phyloP scores from a whole-genome alignment of 2,797 vertebrate genomes.

The Ciconia nigra region DNA sequence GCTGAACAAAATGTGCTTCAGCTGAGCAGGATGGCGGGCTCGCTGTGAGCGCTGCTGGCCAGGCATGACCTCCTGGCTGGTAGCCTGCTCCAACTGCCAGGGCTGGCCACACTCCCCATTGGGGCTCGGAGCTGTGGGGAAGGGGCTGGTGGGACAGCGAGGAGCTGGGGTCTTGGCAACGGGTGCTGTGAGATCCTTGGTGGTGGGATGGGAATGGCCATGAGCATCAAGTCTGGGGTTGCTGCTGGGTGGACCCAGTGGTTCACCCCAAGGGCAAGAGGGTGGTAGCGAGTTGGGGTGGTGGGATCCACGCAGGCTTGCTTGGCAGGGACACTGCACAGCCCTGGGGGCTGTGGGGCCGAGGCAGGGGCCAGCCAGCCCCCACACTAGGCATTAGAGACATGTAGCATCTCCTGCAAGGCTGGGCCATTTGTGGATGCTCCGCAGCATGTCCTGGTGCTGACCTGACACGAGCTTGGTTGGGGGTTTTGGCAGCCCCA shows the following conservation, averaged over 20 bases:
- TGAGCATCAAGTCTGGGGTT: rapidly evolving
- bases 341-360: neutral
- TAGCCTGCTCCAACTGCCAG: neutral
- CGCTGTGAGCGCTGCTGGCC: neutral
- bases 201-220: rapidly evolving
- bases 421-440: neutral
- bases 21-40: slow-evolving; percentile 8
- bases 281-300: neutral
- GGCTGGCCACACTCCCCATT: rapidly evolving
- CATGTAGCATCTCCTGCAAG: neutral
- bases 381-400: neutral
- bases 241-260: neutral
- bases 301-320: neutral
- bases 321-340: neutral
- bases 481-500: neutral
- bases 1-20: slow-evolving; percentile 16
- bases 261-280: neutral
- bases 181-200: rapidly evolving
- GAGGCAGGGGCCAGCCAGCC: neutral
- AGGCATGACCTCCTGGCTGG: neutral
- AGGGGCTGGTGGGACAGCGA: neutral
- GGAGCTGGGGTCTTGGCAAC: rapidly evolving
- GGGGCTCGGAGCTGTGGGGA: rapidly evolving
- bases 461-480: neutral
- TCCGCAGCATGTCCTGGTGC: rapidly evolving